Percentiles rank a stretch among this genome's conserved stretches.
phyloP scores from a whole-genome alignment of 1,140 invertebrate species.

The Drosophila murphyi region DNA sequence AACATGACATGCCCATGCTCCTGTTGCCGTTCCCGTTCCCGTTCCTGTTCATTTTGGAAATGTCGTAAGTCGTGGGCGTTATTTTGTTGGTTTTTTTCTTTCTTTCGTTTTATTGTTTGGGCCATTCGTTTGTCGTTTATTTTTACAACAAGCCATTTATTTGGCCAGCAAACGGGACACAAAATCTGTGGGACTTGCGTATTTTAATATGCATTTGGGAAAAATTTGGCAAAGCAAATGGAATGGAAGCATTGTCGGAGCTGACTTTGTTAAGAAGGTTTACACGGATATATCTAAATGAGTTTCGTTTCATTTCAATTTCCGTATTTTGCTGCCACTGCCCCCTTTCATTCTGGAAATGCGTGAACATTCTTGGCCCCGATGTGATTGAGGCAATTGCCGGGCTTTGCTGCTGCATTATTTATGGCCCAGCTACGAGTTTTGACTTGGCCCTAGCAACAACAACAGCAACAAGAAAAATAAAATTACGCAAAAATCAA shows the following conservation, averaged over 20 bases:
- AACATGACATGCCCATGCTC: conserved; percentile 58
- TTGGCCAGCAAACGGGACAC: conserved; percentile 62
- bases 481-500: conserved; percentile 76
- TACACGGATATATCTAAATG: conserved; percentile 43
- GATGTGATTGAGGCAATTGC: conserved; percentile 58
- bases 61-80: conserved; percentile 58
- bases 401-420: conserved; percentile 52
- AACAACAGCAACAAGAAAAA: conserved; percentile 34
- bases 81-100: conserved; percentile 27
- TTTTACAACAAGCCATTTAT: conserved; percentile 77
- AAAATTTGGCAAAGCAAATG: conserved; percentile 55
- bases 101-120: conserved; percentile 62
- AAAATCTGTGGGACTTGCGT: conserved; percentile 41
- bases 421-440: conserved; percentile 54
- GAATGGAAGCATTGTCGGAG: conserved; percentile 1
- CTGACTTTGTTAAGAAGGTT: neutral
- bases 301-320: conserved; percentile 78
- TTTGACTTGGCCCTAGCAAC: conserved; percentile 50
- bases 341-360: conserved; percentile 43
- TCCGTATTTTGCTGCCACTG: conserved; percentile 22
- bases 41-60: conserved; percentile 37
- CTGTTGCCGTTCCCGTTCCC: conserved; percentile 20
- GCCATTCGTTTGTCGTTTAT: conserved; percentile 80
- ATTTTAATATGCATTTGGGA: conserved; percentile 84
- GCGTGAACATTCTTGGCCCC: conserved; percentile 65